Conservation (phyloP, 1,140 invertebrate genomes). For the Drosophila serrata region DNA sequence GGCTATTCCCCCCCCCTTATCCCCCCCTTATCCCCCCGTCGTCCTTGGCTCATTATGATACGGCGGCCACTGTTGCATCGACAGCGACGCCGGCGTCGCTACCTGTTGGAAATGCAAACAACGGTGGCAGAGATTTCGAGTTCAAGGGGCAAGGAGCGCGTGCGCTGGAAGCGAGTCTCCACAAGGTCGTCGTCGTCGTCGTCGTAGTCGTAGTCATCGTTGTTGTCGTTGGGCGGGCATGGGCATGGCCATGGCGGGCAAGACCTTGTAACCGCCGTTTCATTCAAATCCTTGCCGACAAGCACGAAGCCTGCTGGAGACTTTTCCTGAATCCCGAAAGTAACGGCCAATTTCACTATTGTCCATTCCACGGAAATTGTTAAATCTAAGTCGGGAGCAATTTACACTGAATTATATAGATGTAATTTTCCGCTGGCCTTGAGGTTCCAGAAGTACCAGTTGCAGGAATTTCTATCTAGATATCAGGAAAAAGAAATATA, state of each 20-base stretch:
- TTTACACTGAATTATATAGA: background rate
- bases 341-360: conserved; percentile 2
- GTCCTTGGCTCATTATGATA: conserved; percentile 72
- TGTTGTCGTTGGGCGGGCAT: background rate
- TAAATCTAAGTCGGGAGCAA: background rate
- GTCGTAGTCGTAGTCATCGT: background rate
- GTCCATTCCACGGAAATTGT: background rate
- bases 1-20: background rate
- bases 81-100: conserved; percentile 60
- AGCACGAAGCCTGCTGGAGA: conserved; percentile 8
- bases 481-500: too few species aligned
- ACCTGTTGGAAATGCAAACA: conserved; percentile 82
- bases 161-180: conserved; percentile 72
- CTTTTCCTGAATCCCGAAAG: conserved; percentile 1
- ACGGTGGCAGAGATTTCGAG: conserved; percentile 29
- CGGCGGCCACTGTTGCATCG: conserved; percentile 75
- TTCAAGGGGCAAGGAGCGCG: conserved; percentile 32
- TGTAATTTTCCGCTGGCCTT: background rate
- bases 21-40: conserved; percentile 17
- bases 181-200: conserved; percentile 33
- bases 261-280: conserved; percentile 30
- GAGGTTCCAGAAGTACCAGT: background rate
- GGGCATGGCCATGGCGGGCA: conserved; percentile 14
- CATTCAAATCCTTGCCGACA: conserved; percentile 27
- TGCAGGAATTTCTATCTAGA: background rate